Evolutionary conservation across 30 jellyfish, hydroid and myxozoan genomes (phyloP).

Genomic region (Nemopilema nomurai): DNA sequence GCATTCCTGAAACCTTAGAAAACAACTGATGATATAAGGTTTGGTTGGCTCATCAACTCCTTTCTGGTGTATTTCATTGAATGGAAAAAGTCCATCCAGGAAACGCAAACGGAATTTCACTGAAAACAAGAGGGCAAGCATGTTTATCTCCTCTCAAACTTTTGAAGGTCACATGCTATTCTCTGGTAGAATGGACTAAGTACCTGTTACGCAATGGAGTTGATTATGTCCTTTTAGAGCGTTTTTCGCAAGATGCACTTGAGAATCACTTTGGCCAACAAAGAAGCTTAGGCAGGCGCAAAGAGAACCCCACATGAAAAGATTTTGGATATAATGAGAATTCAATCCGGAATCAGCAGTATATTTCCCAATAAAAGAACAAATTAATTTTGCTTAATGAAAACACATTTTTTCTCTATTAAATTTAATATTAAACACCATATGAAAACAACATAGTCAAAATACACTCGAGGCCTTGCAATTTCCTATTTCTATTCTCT

Average conservation of each 20-base stretch:
- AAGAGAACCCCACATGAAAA: neutral
- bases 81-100: constrained; percentile 52
- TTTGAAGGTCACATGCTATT: constrained; percentile 24
- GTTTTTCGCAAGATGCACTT: constrained; percentile 52
- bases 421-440: neutral
- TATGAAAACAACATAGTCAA: too few species aligned
- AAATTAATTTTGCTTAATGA: neutral
- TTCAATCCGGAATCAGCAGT: neutral
- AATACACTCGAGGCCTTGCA: neutral
- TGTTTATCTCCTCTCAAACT: constrained; percentile 51
- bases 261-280: constrained; percentile 57
- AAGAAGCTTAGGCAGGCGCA: neutral
- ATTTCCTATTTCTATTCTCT: neutral
- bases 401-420: neutral
- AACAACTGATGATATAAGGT: constrained; percentile 34
- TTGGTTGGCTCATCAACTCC: constrained; percentile 41
- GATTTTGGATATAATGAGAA: neutral
- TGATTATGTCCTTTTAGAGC: constrained; percentile 30
- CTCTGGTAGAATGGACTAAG: neutral
- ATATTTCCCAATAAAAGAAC: neutral
- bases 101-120: constrained; percentile 28
- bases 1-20: constrained; percentile 58
- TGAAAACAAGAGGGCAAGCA: constrained; percentile 8
- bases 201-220: neutral
- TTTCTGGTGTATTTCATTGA: constrained; percentile 39